These are phyloP conservation scores for Acomys russatus DNA, from an alignment of 2,797 vertebrate species.

Conservation along the genomic window DNA sequence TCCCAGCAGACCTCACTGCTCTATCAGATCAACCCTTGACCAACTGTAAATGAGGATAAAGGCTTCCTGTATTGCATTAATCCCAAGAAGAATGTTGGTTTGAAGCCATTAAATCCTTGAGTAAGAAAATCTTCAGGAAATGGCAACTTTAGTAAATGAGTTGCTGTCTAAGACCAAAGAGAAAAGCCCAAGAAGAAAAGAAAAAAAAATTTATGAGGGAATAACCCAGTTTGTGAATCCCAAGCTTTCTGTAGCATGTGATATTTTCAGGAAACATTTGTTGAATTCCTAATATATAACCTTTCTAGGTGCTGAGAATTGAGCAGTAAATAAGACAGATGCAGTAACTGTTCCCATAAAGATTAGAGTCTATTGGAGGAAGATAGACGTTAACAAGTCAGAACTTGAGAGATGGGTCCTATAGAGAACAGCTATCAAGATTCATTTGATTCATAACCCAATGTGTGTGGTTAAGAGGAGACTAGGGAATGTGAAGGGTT, in stretches of 20 bases:
- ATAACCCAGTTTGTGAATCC: slow-evolving; percentile 38
- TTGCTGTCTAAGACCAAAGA: slow-evolving; percentile 50
- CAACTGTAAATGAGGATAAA: background rate
- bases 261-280: slow-evolving; percentile 1
- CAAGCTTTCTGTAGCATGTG: background rate
- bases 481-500: accelerated
- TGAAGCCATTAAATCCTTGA: slow-evolving; percentile 10
- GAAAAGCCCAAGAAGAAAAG: slow-evolving; percentile 45
- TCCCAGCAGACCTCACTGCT: background rate
- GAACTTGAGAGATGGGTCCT: background rate
- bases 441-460: background rate
- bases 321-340: slow-evolving; percentile 3
- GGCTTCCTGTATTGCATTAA: background rate
- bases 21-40: background rate
- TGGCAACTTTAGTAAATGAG: slow-evolving; percentile 38
- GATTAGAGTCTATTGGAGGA: background rate
- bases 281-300: background rate
- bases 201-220: background rate
- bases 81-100: slow-evolving; percentile 39
- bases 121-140: slow-evolving; percentile 29
- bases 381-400: background rate
- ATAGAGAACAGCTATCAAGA: background rate
- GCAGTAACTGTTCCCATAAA: background rate
- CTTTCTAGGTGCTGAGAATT: slow-evolving; percentile 16
- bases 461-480: background rate